phyloP scores from a whole-genome alignment of 2,113 vertebrate genomes.

The Microtus ochrogaster region DNA sequence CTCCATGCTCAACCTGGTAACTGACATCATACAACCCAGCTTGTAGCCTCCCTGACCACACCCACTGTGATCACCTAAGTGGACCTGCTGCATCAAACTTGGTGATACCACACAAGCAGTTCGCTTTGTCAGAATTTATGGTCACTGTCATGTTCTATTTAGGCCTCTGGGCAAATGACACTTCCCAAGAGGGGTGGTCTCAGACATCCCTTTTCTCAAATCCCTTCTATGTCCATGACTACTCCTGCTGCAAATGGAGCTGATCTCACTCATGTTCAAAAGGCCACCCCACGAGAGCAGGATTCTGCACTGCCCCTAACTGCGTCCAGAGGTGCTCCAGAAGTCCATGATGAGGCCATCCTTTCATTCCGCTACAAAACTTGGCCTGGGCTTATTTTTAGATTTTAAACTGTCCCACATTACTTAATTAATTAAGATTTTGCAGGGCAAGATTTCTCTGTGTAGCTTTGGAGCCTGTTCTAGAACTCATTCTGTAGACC shows the following conservation, averaged over 20 bases:
- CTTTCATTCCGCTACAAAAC: not conserved
- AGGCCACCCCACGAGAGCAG: not conserved
- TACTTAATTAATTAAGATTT: too few species aligned
- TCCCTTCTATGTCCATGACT: not conserved
- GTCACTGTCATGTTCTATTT: rapidly evolving
- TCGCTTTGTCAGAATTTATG: not conserved
- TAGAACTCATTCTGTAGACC: too few species aligned
- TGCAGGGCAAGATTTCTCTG: too few species aligned
- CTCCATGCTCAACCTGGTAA: rapidly evolving
- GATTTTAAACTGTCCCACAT: not conserved
- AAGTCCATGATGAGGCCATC: not conserved
- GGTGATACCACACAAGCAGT: not conserved
- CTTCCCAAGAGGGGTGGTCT: not conserved
- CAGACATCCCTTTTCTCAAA: rapidly evolving
- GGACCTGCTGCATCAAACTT: rapidly evolving
- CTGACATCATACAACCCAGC: rapidly evolving
- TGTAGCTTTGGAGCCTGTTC: too few species aligned
- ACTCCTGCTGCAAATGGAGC: rapidly evolving
- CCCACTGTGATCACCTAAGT: rapidly evolving
- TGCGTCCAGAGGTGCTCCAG: not conserved
- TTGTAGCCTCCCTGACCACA: not conserved
- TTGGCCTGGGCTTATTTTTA: not conserved
- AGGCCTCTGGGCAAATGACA: not conserved
- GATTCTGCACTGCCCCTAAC: too few species aligned
- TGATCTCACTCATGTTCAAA: not conserved